Conservation (phyloP, 53 echinoderm and acorn worm genomes). For the Hippasteria phrygiana region DNA sequence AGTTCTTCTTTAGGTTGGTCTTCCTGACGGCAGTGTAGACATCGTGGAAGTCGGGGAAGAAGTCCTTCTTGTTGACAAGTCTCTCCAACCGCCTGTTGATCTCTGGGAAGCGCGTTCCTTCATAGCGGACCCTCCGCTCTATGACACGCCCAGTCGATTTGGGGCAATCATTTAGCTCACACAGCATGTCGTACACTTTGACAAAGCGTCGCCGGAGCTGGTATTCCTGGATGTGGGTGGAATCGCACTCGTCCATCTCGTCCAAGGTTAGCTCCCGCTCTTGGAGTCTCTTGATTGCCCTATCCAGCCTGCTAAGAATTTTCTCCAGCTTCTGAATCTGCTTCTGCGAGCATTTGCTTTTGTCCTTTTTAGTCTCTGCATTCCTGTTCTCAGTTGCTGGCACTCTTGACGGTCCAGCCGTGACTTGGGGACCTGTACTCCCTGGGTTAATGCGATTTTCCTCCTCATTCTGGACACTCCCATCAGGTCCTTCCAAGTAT, state of each 20-base stretch:
- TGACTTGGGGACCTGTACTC: slow-evolving; percentile 1
- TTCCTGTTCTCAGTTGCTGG: neutral
- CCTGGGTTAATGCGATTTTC: neutral
- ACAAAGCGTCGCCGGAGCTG: slow-evolving; percentile 81
- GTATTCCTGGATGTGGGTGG: slow-evolving; percentile 86
- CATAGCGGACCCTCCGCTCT: slow-evolving; percentile 73
- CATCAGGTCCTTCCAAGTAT: neutral
- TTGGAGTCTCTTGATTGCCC: slow-evolving; percentile 80
- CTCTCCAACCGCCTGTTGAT: slow-evolving; percentile 83
- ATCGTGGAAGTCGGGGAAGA: slow-evolving; percentile 91
- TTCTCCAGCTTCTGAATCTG: slow-evolving; percentile 78
- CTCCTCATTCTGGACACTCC: slow-evolving; percentile 3
- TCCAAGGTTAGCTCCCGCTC: slow-evolving; percentile 88
- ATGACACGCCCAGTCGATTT: slow-evolving; percentile 77
- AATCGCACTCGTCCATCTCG: slow-evolving; percentile 83
- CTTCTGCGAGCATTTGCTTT: slow-evolving; percentile 59
- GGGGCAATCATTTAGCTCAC: slow-evolving; percentile 78
- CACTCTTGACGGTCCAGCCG: neutral
- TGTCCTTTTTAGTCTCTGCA: slow-evolving; percentile 21
- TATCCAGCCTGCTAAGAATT: slow-evolving; percentile 67
- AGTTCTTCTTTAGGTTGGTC: slow-evolving; percentile 71
- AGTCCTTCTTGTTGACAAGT: slow-evolving; percentile 75
- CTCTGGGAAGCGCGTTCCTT: slow-evolving; percentile 83
- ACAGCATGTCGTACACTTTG: slow-evolving; percentile 84
- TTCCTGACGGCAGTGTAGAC: slow-evolving; percentile 63